phyloP scores from a whole-genome alignment of 2,113 vertebrate genomes.

The Siniperca knerii region DNA sequence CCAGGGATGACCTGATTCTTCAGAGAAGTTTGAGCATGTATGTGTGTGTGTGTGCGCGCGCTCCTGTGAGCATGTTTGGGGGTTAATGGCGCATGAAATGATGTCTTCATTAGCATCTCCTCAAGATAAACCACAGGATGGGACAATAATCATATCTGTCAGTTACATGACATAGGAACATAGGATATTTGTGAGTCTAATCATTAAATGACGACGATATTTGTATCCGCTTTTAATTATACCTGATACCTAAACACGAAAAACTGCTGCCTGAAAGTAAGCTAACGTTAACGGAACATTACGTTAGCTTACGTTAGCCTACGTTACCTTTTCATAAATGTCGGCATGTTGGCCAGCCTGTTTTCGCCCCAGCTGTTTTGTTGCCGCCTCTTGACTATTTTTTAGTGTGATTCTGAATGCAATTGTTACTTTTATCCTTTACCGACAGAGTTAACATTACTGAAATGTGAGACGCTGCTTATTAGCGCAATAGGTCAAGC shows the following conservation, averaged over 20 bases:
- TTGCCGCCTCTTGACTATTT: not conserved
- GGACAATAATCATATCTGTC: constrained; percentile 70
- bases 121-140: constrained; percentile 60
- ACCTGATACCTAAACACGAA: not conserved
- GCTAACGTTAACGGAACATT: no score
- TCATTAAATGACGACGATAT: constrained; percentile 1
- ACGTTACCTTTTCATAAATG: no score
- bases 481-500: not conserved
- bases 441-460: not conserved
- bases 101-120: constrained; percentile 71
- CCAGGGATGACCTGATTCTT: constrained; percentile 60
- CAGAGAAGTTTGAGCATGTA: constrained; percentile 47
- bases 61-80: not conserved
- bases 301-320: not conserved
- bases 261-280: not conserved
- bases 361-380: not conserved
- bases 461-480: not conserved
- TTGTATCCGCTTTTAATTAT: not conserved
- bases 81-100: constrained; percentile 74
- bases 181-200: constrained; percentile 11
- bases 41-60: not conserved
- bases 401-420: not conserved
- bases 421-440: not conserved
- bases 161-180: constrained; percentile 45
- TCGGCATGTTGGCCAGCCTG: not conserved